phyloP scores from a whole-genome alignment of 1,140 invertebrate species.

The Pogonomyrmex barbatus region DNA sequence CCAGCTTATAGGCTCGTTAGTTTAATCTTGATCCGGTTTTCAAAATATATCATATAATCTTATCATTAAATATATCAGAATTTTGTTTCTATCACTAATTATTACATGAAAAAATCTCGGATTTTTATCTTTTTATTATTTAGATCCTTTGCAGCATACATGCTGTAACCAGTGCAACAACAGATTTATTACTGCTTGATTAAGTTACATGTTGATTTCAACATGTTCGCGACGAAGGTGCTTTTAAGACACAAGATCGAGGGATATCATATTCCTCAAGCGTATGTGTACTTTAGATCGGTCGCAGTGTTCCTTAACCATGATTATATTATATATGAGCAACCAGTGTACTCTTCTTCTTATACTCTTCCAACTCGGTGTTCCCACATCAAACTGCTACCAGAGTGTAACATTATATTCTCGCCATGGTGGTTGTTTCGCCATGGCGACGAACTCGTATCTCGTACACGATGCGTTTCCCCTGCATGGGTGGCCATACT shows the following conservation, averaged over 20 bases:
- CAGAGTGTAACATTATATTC: slow-evolving; percentile 78
- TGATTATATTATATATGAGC: slow-evolving; percentile 74
- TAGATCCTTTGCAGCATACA: slow-evolving; percentile 24
- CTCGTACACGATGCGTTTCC: slow-evolving; percentile 57
- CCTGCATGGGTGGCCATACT: slow-evolving; percentile 72
- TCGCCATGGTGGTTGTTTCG: slow-evolving; percentile 74
- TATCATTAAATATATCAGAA: background rate
- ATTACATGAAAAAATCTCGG: slow-evolving; percentile 15
- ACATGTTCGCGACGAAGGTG: slow-evolving; percentile 59
- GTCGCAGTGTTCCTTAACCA: slow-evolving; percentile 71
- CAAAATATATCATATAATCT: background rate
- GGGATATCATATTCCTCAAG: slow-evolving; percentile 72
- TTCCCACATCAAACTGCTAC: slow-evolving; percentile 76
- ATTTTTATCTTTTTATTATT: slow-evolving; percentile 18
- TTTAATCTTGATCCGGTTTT: no score
- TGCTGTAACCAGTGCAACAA: slow-evolving; percentile 9
- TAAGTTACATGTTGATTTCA: slow-evolving; percentile 57
- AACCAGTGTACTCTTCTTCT: slow-evolving; percentile 69
- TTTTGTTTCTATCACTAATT: background rate
- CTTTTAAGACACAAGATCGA: slow-evolving; percentile 67
- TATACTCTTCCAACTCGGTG: slow-evolving; percentile 67
- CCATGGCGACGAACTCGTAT: slow-evolving; percentile 68
- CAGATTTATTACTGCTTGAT: slow-evolving; percentile 59
- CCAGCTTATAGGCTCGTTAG: no score
- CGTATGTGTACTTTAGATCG: slow-evolving; percentile 58